Conservation (phyloP, 2,113 vertebrate genomes). For the Gobiocypris rarus region DNA sequence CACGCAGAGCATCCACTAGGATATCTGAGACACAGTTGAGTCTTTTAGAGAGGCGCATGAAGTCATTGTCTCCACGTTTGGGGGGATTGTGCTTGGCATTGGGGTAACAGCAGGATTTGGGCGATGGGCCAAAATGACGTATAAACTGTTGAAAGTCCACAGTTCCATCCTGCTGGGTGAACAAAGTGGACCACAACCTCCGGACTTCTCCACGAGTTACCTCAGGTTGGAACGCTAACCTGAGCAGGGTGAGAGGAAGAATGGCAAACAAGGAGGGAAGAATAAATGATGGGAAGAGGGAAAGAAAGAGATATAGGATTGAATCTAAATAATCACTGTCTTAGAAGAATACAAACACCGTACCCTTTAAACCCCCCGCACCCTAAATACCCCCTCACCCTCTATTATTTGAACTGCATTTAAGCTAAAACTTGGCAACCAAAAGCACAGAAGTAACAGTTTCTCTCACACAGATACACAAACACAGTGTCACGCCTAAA, state of each 20-base stretch:
- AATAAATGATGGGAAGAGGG: neutral
- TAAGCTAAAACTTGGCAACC: conserved; percentile 81
- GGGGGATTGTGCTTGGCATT: conserved; percentile 58
- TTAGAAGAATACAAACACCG: conserved; percentile 24
- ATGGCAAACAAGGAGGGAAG: neutral
- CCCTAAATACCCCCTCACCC: neutral
- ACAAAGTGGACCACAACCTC: conserved; percentile 69
- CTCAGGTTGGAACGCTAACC: conserved; percentile 71
- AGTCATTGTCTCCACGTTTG: conserved; percentile 52
- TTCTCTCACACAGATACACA: conserved; percentile 64
- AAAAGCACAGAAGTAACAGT: conserved; percentile 75
- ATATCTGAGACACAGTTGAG: conserved; percentile 65
- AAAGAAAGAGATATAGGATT: conserved; percentile 11
- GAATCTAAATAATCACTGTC: neutral
- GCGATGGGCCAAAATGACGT: conserved; percentile 68
- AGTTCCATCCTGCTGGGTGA: conserved; percentile 68
- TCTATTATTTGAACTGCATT: conserved; percentile 58
- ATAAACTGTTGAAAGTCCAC: conserved; percentile 73
- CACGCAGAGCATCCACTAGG: conserved; percentile 36
- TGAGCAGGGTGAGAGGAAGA: conserved; percentile 38
- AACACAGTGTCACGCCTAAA: conserved; percentile 66
- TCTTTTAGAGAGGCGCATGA: conserved; percentile 55
- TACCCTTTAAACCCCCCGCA: conserved; percentile 15
- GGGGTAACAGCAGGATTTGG: conserved; percentile 62
- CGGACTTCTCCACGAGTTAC: conserved; percentile 65